Evolutionary conservation across 2,888 invertebrate species (phyloP), one percentile per base, ranked within the genome.

Genomic region (Tanytarsus gracilentus): DNA sequence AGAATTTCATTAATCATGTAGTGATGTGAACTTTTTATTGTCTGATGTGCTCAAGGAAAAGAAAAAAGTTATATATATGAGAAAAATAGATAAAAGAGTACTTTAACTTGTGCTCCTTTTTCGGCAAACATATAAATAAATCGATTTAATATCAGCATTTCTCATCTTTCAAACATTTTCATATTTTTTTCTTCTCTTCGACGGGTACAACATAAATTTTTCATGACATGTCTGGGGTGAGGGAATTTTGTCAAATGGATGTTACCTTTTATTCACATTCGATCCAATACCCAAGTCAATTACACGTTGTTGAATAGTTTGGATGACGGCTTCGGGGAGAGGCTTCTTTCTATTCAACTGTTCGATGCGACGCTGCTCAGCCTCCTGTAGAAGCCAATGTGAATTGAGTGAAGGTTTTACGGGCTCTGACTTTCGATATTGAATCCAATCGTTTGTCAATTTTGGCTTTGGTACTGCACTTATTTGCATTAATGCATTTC

Each of bases 371-470:
- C 93, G 78, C 67, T 92, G 85, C 70, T 95, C 94, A 0, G 94
- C 93, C 71, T 95, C 94, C 84, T 93, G 77, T 69, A 91, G 84
- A n/a, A 95, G 78, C 94, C 94, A 94, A 70, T 95, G 93, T 66
- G 92, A 88, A 67, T 80, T 81, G 68, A 86, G 85, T 68, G 83
- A 84, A 66, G 81, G 83, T 66, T 78, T 78, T 18, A 77, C 73
- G 0, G 81, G 78, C 67, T 81, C 77, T 4, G 76, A 74, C 64
- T 80, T 83, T 61, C 80, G 77, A 25, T 62, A 70, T 63, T 74
- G 73, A 21, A 73, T 71, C 74, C 74, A 74, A 11, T 71, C 73
- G 63, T 74, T 73, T 63, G 86, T 83, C 69, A 86, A 79, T 67
- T 86, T 82, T 18, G 85, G 82, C 62, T 86, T 83, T 2, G 90